phyloP scores from a whole-genome alignment of 2,888 invertebrate species.

The Tipula confusa region DNA sequence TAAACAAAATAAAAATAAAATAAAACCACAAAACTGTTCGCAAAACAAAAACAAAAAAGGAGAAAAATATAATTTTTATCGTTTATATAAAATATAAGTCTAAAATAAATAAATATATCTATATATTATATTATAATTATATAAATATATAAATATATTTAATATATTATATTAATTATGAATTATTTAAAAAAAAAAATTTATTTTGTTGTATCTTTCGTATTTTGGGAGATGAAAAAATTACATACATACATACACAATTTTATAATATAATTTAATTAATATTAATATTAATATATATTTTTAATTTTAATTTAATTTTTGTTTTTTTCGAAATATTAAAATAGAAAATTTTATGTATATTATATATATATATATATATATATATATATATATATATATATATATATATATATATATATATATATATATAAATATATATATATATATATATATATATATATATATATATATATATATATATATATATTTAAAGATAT shows the following conservation, averaged over 20 bases:
- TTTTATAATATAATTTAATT: neutral
- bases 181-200: neutral
- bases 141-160: slow-evolving; percentile 5
- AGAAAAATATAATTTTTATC: slow-evolving; percentile 25
- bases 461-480: neutral
- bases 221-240: slow-evolving; percentile 14
- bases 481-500: neutral
- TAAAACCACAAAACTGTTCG: slow-evolving; percentile 25
- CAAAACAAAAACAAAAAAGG: neutral
- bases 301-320: neutral
- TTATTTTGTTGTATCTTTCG: slow-evolving; percentile 25
- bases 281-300: neutral
- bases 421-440: neutral
- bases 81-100: slow-evolving; percentile 20
- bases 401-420: neutral
- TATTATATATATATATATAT: neutral
- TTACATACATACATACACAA: neutral
- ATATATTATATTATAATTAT: neutral
- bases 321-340: neutral
- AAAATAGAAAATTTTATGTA: slow-evolving; percentile 15
- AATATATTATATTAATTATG: neutral
- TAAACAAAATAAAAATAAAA: too few relatives aligned
- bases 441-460: neutral
- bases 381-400: neutral
- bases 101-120: slow-evolving; percentile 6